Conservation (phyloP, 2,797 vertebrate genomes). For the Xerus rutilus region DNA sequence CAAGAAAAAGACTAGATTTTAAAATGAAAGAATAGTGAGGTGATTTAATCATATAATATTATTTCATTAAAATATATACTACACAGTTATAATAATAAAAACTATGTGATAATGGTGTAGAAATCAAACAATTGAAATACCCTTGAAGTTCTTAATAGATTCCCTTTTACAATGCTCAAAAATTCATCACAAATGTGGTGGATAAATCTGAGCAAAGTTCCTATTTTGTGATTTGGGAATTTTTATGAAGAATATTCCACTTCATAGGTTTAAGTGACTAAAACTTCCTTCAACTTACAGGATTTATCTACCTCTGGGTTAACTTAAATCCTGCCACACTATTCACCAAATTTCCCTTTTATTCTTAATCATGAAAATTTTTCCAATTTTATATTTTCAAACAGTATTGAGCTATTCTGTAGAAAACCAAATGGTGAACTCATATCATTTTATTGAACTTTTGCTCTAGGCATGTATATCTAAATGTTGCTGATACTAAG, state of each 20-base stretch:
- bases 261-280: not conserved
- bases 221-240: not conserved
- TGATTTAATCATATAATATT: not conserved
- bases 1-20: not conserved
- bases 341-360: not conserved
- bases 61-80: not conserved
- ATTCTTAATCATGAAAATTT: not conserved
- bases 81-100: not conserved
- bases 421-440: not conserved
- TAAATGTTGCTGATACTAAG: not conserved
- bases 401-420: not conserved
- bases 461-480: not conserved
- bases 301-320: not conserved
- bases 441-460: not conserved
- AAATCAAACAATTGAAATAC: constrained; percentile 35
- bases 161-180: not conserved
- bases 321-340: not conserved
- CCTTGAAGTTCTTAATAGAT: not conserved
- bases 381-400: constrained; percentile 38
- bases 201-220: not conserved
- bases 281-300: not conserved
- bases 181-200: not conserved
- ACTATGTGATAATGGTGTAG: not conserved
- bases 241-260: constrained; percentile 27
- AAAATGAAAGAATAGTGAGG: not conserved